Base-by-base conservation (phyloP, 2,113 vertebrate species). In the Setophaga coronata region DNA sequence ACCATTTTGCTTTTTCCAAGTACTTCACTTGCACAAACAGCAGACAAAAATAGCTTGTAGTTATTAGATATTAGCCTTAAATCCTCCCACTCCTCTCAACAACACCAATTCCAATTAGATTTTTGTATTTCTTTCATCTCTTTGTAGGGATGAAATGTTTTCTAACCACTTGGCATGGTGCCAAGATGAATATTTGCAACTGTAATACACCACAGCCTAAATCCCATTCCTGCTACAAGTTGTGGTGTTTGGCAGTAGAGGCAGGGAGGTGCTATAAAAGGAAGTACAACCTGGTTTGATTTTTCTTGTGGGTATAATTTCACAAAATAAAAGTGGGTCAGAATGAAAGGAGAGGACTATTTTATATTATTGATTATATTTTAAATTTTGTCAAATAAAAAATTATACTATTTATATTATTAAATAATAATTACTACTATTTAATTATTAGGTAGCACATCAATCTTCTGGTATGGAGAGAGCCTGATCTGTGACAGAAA, bases 51-150 rank as follows among this genome's bases (percentile, higher is more conserved):
- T 7, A 47, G 56, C 19, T 83, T 65, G n/a, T 45, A 82, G 51
- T 93, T 88, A 94, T 33, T 77, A 78, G 65, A 38, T 54, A 24
- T 66, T 61, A 94, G 45, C 66, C 71, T 89, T 90, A 94, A 81
- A 91, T 47, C 51, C 47, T 95, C 90, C 78, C 54, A 38, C 53
- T 82, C 34, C 33, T 89, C 65, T 82, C 57, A 67, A 40, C 10
- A 3, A 34, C 26, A 43, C 34, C 12, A 54, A 64, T 85, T 93
- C 82, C 82, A 61, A n/a, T 1, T 34, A 45, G 47, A 29, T 42
- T 94, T 89, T 69, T 91, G 16, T 73, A 56, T 28, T 62, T 38
- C 20, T 76, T 72, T 58, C 47, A 5, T 66, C 20, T 29, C 62
- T 61, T 77, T 62, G 19, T 23, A 85, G 51, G 42, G n/a, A 77